Conservation (phyloP, 2,113 vertebrate genomes). For the Callocephalon fimbriatum region DNA sequence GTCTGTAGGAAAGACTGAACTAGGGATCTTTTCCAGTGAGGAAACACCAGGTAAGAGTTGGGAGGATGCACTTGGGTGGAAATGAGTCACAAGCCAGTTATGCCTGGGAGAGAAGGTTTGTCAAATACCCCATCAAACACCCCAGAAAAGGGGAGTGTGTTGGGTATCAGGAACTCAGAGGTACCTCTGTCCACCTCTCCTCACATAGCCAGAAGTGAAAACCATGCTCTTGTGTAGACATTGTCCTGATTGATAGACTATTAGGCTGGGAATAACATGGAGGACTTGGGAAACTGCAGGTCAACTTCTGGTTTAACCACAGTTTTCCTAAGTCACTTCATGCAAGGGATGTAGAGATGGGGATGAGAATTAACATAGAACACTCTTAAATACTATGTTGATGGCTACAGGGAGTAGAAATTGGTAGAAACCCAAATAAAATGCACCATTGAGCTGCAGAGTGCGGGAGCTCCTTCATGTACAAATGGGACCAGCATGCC, state of each 20-base stretch:
- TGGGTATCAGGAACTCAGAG: not conserved
- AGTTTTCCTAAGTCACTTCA: not conserved
- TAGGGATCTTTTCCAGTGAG: not conserved
- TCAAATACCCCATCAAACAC: not conserved
- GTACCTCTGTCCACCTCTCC: not conserved
- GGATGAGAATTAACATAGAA: not conserved
- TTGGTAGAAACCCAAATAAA: not conserved
- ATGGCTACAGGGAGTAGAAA: not conserved
- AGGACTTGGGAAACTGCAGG: not conserved
- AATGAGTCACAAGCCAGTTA: not conserved
- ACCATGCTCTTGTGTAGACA: not conserved
- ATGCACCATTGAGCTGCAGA: not conserved
- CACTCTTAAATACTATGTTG: not conserved
- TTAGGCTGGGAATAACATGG: not conserved
- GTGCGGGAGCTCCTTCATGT: rapidly evolving
- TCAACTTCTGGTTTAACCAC: not conserved
- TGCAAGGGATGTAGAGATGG: rapidly evolving
- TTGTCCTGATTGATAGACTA: not conserved
- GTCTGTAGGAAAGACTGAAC: not conserved
- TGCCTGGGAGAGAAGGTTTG: not conserved
- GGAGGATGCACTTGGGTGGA: not conserved
- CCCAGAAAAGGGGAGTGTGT: not conserved
- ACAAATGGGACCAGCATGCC: rapidly evolving
- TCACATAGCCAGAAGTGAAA: not conserved
- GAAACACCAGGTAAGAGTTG: not conserved